Conservation (phyloP, 2,113 vertebrate genomes). For the mouse (Mus musculus) region DNA sequence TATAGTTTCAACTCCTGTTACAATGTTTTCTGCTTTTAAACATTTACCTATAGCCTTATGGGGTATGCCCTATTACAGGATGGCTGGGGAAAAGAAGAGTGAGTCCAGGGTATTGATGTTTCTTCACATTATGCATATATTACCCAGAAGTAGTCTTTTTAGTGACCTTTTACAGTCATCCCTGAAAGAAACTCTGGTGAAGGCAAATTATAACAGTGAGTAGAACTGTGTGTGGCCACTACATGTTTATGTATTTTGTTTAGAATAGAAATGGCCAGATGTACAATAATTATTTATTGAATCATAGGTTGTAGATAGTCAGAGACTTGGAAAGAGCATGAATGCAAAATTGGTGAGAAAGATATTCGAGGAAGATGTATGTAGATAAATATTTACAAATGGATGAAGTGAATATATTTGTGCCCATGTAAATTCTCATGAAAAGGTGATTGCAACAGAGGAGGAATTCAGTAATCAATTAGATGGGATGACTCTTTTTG, state of each 20-base stretch:
- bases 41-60: not conserved
- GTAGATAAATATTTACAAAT: not conserved
- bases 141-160: not conserved
- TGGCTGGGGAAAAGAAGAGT: not conserved
- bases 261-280: not conserved
- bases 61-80: not conserved
- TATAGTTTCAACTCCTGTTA: not conserved
- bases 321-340: not conserved
- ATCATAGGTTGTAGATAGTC: not conserved
- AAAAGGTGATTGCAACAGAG: not conserved
- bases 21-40: not conserved
- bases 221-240: not conserved
- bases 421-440: not conserved
- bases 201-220: not conserved
- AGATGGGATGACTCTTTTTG: not conserved
- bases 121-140: not conserved
- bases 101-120: not conserved
- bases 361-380: too few species aligned
- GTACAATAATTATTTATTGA: not conserved
- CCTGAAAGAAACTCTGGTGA: too few species aligned
- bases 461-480: not conserved
- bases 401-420: not conserved
- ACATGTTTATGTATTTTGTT: not conserved
- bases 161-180: not conserved
- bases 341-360: not conserved